Percentiles rank a stretch among this genome's conserved stretches.
phyloP scores from a whole-genome alignment of 1,140 invertebrate genomes.

The Lycorma delicatula region DNA sequence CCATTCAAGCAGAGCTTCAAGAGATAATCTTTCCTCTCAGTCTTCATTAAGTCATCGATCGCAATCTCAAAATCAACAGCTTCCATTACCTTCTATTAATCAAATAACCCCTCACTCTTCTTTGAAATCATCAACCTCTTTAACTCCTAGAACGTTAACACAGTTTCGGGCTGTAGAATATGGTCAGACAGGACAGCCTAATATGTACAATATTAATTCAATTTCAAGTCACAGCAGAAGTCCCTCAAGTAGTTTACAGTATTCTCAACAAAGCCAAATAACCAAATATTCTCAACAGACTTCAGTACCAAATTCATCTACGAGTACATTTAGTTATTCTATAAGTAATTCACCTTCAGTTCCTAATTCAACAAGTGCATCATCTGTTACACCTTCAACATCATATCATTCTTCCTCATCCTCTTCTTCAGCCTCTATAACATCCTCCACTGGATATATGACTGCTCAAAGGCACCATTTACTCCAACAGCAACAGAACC shows the following conservation, averaged over 20 bases:
- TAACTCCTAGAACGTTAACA: too few species aligned
- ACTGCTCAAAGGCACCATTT: neutral
- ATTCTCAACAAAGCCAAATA: neutral
- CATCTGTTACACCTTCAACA: neutral
- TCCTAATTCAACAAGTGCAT: neutral
- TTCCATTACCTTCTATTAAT: constrained; percentile 5
- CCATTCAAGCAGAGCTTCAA: neutral
- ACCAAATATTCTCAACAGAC: neutral
- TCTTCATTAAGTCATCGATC: neutral
- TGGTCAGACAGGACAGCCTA: constrained; percentile 3
- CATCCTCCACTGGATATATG: too few species aligned
- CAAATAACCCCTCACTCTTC: constrained; percentile 9
- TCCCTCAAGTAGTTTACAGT: neutral
- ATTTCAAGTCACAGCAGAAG: neutral
- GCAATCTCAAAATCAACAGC: neutral
- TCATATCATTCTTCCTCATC: neutral
- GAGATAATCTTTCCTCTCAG: neutral
- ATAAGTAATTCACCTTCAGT: constrained; percentile 4
- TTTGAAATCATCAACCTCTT: too few species aligned
- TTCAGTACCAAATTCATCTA: neutral
- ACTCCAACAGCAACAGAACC: constrained; percentile 1
- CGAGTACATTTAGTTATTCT: neutral
- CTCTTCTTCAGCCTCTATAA: neutral
- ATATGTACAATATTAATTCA: constrained; percentile 1
- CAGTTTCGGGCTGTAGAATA: constrained; percentile 8